Conservation (phyloP, 2,888 invertebrate species). For the Dyspetes luteomarginatus region DNA sequence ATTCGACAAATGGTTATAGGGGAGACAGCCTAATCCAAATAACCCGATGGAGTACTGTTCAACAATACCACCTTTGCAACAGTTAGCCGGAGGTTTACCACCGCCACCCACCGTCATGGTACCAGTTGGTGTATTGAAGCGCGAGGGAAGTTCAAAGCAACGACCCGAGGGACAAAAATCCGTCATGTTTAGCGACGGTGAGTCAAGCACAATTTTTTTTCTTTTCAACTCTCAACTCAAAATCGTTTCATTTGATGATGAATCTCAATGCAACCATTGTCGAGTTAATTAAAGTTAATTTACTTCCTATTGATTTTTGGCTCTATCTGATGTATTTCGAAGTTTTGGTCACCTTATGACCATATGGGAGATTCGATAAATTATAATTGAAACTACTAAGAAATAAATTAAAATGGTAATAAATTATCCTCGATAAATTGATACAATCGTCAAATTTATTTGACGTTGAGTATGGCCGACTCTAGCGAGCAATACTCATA, state of each 20-base stretch:
- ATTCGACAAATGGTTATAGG: conserved; percentile 83
- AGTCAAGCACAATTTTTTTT: conserved; percentile 61
- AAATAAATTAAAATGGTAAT: too few species aligned
- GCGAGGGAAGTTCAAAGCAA: conserved; percentile 85
- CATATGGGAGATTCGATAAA: too few species aligned
- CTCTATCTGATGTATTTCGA: too few species aligned
- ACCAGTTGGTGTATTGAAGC: conserved; percentile 92
- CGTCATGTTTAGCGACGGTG: conserved; percentile 94
- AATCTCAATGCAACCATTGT: neutral
- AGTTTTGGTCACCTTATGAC: too few species aligned
- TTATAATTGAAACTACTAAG: too few species aligned
- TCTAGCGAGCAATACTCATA: too few species aligned
- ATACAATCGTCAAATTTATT: too few species aligned
- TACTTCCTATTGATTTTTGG: too few species aligned
- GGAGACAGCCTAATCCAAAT: conserved; percentile 90
- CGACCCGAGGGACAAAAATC: conserved; percentile 86
- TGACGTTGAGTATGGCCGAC: too few species aligned
- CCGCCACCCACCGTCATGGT: conserved; percentile 91
- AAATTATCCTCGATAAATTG: too few species aligned
- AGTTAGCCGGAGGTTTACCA: conserved; percentile 85
- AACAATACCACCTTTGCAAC: conserved; percentile 91
- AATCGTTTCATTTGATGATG: neutral
- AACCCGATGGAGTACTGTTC: conserved; percentile 95
- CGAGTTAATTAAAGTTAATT: too few species aligned
- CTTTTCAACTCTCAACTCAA: neutral